Percentiles rank a stretch among this genome's conserved stretches.
These are phyloP conservation scores for Epizoanthus stellaris DNA, from an alignment of 92 coral and sea anemone species.

Conservation along the genomic window DNA sequence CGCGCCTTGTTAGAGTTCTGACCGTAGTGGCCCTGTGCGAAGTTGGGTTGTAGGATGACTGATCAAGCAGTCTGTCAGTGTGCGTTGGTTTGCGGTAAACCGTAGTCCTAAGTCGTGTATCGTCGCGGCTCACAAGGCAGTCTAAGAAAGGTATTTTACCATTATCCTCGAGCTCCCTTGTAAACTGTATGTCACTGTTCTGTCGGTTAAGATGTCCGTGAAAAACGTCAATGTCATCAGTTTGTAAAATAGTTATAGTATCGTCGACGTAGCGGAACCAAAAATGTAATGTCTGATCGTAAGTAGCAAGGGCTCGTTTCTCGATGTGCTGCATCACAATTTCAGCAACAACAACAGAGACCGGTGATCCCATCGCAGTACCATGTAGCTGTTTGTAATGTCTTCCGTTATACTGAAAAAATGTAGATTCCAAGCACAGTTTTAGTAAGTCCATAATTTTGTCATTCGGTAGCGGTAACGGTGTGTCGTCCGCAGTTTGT, in stretches of 20 bases:
- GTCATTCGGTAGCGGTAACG: slow-evolving; percentile 41
- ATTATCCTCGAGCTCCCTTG: too few species aligned
- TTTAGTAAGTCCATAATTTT: slow-evolving; percentile 36
- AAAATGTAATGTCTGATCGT: slow-evolving; percentile 20
- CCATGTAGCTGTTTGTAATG: slow-evolving; percentile 41
- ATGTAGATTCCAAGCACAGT: slow-evolving; percentile 51
- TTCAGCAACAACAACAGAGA: slow-evolving; percentile 17
- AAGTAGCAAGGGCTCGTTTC: slow-evolving; percentile 28
- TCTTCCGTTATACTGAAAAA: slow-evolving; percentile 48
- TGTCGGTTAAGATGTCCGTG: slow-evolving; percentile 15
- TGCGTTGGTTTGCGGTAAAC: slow-evolving; percentile 19
- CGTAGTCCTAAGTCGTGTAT: slow-evolving; percentile 19
- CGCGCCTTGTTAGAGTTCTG: slow-evolving; percentile 35
- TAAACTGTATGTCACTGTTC: slow-evolving; percentile 12
- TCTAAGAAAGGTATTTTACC: too few species aligned
- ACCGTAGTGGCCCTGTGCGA: slow-evolving; percentile 34
- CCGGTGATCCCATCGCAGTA: slow-evolving; percentile 28
- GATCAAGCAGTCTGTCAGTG: too few species aligned
- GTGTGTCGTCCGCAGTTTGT: slow-evolving; percentile 43
- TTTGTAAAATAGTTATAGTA: slow-evolving; percentile 12
- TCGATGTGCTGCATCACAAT: slow-evolving; percentile 20
- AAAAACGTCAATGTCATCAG: slow-evolving; percentile 20
- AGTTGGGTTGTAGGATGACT: too few species aligned
- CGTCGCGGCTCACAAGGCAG: slow-evolving; percentile 42
- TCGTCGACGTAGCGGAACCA: slow-evolving; percentile 17